phyloP scores from a whole-genome alignment of 2,888 invertebrate species.

The Drosophila multiciliata region DNA sequence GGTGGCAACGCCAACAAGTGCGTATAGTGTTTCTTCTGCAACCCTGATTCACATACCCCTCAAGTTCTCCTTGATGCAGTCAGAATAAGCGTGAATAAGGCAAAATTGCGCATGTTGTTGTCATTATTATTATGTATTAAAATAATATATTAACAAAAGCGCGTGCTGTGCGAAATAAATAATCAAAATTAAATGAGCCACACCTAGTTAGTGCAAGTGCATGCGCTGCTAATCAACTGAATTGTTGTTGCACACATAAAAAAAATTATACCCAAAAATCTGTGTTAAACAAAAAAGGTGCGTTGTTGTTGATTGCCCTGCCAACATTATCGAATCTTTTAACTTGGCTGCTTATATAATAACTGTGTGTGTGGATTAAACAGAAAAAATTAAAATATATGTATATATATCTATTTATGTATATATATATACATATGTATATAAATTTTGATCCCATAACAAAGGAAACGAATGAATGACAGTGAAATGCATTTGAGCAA shows the following conservation, averaged over 20 bases:
- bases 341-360: conserved; percentile 62
- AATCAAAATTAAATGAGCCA: conserved; percentile 44
- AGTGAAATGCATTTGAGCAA: conserved; percentile 37
- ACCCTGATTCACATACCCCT: conserved; percentile 34
- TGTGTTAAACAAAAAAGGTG: conserved; percentile 75
- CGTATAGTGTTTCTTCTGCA: neutral
- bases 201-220: conserved; percentile 33
- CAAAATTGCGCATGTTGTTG: conserved; percentile 45
- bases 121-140: conserved; percentile 44
- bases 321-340: conserved; percentile 53
- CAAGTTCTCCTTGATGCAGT: conserved; percentile 26
- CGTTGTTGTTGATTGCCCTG: conserved; percentile 24
- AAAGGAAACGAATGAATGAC: conserved; percentile 31
- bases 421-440: neutral
- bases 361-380: neutral
- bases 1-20: conserved; percentile 24
- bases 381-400: neutral
- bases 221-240: conserved; percentile 21
- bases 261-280: conserved; percentile 48
- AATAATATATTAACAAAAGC: conserved; percentile 32
- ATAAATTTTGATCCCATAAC: conserved; percentile 22
- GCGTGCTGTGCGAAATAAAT: conserved; percentile 27
- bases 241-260: conserved; percentile 33
- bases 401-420: neutral
- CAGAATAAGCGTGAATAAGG: conserved; percentile 13